Evolutionary conservation across 2,113 vertebrate genomes (phyloP).

Genomic region (Lontra canadensis): DNA sequence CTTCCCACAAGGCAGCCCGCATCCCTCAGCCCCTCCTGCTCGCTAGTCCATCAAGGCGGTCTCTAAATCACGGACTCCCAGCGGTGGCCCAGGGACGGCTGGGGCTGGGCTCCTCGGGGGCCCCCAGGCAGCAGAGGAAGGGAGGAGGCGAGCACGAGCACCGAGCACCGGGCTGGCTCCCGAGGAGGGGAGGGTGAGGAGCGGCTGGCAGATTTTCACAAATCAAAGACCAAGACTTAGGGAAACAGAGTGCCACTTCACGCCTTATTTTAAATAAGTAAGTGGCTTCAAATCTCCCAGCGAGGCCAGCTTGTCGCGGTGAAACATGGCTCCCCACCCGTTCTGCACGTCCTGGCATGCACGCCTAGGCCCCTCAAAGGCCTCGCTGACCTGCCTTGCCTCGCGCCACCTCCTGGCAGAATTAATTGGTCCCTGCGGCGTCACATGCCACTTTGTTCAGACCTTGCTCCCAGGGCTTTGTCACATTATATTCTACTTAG

Average conservation of each 20-base stretch:
- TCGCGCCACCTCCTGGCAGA: background rate
- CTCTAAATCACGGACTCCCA: slow-evolving; percentile 58
- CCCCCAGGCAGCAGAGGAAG: background rate
- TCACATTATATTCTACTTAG: slow-evolving; percentile 48
- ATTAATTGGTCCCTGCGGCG: slow-evolving; percentile 51
- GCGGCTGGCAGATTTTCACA: background rate
- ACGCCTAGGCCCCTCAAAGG: background rate
- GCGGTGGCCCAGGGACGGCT: background rate
- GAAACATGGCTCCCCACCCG: background rate
- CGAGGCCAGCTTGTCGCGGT: background rate
- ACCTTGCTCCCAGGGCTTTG: background rate
- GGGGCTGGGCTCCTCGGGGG: background rate
- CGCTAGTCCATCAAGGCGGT: slow-evolving; percentile 69
- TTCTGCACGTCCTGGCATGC: background rate
- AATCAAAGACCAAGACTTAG: slow-evolving; percentile 54
- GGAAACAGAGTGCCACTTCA: slow-evolving; percentile 29
- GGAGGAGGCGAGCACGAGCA: background rate
- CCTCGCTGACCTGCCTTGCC: background rate
- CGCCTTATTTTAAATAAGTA: slow-evolving; percentile 66
- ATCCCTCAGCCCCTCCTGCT: slow-evolving; percentile 55
- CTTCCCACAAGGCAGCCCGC: slow-evolving; percentile 69
- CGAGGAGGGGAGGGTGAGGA: background rate
- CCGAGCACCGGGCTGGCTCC: too few species aligned
- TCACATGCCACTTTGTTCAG: background rate
- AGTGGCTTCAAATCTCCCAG: slow-evolving; percentile 49